Evolutionary conservation across 2,797 vertebrate genomes (phyloP).

Genomic region (Rhinophrynus dorsalis): DNA sequence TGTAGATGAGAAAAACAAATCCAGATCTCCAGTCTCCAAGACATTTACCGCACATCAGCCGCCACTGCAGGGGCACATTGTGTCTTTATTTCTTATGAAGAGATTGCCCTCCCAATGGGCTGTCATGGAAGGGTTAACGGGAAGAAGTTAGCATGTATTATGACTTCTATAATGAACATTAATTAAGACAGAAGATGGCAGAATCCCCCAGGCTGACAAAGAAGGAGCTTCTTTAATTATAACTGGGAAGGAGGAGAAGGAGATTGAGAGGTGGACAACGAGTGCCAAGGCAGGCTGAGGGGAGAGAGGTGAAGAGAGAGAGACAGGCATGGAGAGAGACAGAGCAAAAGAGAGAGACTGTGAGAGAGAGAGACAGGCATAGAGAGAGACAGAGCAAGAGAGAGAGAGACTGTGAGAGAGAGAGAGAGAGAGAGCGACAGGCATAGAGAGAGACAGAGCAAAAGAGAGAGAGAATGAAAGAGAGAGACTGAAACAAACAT

Average conservation of each 20-base stretch:
- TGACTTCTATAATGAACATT: slow-evolving; percentile 75
- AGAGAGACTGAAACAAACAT: not conserved
- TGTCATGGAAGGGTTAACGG: slow-evolving; percentile 61
- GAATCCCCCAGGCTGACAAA: slow-evolving; percentile 71
- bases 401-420: not conserved
- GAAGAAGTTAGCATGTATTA: slow-evolving; percentile 58
- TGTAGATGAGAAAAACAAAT: not conserved
- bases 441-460: not conserved
- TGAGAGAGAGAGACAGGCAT: slow-evolving; percentile 52
- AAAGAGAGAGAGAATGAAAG: not conserved
- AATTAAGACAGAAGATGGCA: slow-evolving; percentile 77
- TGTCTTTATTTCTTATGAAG: not conserved
- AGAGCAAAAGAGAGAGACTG: not conserved
- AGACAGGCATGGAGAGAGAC: not conserved
- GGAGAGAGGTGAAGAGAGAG: not conserved
- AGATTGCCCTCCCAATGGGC: not conserved
- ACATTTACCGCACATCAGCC: not conserved
- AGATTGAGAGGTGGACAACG: slow-evolving; percentile 21
- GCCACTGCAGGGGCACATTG: not conserved
- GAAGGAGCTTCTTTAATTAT: slow-evolving; percentile 74
- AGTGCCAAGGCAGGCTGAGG: not conserved
- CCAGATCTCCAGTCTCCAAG: too few relatives aligned
- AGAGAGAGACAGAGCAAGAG: slow-evolving; percentile 5
- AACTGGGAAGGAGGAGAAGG: slow-evolving; percentile 50
- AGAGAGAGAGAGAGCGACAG: not conserved